phyloP scores from a whole-genome alignment of 1,140 invertebrate species.

The Steinernema feltiae region DNA sequence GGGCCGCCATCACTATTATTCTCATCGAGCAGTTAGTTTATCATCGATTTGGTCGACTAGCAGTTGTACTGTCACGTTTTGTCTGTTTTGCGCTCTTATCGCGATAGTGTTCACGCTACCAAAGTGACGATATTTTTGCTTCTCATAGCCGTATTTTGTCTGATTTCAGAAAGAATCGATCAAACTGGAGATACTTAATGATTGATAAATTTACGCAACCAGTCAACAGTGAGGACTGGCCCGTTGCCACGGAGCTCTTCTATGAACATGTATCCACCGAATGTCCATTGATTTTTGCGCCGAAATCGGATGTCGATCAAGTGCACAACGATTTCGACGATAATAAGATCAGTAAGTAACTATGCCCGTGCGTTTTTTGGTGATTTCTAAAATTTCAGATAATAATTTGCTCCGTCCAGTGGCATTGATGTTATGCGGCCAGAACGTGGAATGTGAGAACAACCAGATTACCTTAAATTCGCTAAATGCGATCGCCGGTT shows the following conservation, averaged over 20 bases:
- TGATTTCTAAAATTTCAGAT: slow-evolving; percentile 24
- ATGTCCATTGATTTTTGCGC: slow-evolving; percentile 29
- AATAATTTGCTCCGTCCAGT: slow-evolving; percentile 17
- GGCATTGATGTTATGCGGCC: slow-evolving; percentile 21
- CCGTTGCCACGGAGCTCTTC: slow-evolving; percentile 34
- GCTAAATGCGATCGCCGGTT: slow-evolving; percentile 40
- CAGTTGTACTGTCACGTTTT: not conserved
- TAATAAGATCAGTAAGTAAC: slow-evolving; percentile 38
- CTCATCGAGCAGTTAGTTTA: not conserved
- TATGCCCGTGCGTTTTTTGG: slow-evolving; percentile 11
- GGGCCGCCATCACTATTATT: no score
- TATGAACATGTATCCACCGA: slow-evolving; percentile 48
- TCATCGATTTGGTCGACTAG: not conserved
- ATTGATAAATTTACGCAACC: not conserved
- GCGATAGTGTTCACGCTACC: not conserved
- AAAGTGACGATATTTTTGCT: not conserved
- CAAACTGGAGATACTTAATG: not conserved
- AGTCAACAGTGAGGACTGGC: slow-evolving; percentile 38
- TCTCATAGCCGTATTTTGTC: not conserved
- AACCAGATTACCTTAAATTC: slow-evolving; percentile 29
- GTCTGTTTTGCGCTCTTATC: not conserved
- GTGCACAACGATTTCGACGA: slow-evolving; percentile 29
- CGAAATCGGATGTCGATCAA: slow-evolving; percentile 43
- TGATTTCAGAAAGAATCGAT: not conserved
- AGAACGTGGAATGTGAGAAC: not conserved